Conservation (phyloP, 2,888 invertebrate species). For the Dusona sp. region DNA sequence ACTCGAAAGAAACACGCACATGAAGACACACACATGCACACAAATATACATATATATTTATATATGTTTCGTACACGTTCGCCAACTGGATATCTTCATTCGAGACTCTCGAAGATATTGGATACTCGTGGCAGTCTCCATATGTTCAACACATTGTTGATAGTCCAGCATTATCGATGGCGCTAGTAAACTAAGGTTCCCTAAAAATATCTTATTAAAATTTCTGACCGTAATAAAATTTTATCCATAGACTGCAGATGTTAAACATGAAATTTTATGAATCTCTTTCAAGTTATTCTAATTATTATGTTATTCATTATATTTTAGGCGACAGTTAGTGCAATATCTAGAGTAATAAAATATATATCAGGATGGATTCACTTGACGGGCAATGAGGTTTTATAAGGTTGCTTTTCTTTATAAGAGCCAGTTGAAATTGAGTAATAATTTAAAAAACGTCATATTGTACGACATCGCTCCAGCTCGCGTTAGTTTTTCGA, state of each 20-base stretch:
- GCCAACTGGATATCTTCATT: conserved; percentile 40
- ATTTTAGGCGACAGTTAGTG: too few species aligned
- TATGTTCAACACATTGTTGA: conserved; percentile 41
- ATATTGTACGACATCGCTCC: too few species aligned
- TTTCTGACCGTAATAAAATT: not conserved
- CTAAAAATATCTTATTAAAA: conserved; percentile 12
- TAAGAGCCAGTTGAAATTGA: too few species aligned
- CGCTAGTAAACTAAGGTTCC: not conserved
- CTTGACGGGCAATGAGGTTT: too few species aligned
- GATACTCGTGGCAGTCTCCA: conserved; percentile 46
- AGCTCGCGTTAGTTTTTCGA: not conserved
- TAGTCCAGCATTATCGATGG: not conserved
- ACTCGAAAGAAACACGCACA: conserved; percentile 10
- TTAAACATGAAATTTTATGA: not conserved
- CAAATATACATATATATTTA: not conserved
- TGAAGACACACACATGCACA: not conserved
- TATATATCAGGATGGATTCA: too few species aligned
- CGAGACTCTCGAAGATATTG: conserved; percentile 43
- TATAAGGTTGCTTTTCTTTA: too few species aligned
- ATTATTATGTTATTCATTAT: too few species aligned
- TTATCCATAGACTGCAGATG: not conserved
- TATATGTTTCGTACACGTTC: conserved; percentile 21
- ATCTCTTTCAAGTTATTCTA: too few species aligned
- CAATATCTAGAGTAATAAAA: too few species aligned
- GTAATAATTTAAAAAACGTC: too few species aligned